A percentile compares a stretch with the other conserved stretches of the same genome.
Conservation (phyloP, 1,140 invertebrate species). For the Metaphire vulgaris region DNA sequence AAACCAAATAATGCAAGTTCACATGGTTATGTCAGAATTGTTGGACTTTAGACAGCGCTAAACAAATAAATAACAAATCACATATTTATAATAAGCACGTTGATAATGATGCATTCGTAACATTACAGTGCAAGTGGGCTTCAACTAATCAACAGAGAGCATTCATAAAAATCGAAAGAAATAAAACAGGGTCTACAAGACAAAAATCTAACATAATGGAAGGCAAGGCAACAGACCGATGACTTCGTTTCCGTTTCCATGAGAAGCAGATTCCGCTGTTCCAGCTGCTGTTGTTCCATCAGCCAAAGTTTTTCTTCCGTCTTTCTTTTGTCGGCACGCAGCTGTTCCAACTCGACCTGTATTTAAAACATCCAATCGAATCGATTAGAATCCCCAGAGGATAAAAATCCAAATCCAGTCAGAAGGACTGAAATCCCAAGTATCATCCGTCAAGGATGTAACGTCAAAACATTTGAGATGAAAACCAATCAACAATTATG, state of each 20-base stretch:
- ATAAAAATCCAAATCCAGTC: too few relatives aligned
- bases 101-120: neutral
- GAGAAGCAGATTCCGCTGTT: conserved; percentile 34
- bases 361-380: too few relatives aligned
- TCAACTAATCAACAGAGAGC: neutral
- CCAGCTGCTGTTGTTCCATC: conserved; percentile 37
- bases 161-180: neutral
- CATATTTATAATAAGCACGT: neutral
- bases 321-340: conserved; percentile 38
- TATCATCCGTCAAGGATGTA: too few relatives aligned
- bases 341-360: conserved; percentile 42
- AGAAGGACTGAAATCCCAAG: too few relatives aligned
- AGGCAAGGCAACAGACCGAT: conserved; percentile 34
- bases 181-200: too few relatives aligned
- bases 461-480: too few relatives aligned
- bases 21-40: too few relatives aligned
- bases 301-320: conserved; percentile 37
- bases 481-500: too few relatives aligned
- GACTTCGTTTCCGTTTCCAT: conserved; percentile 39
- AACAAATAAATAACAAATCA: neutral
- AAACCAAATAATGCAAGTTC: too few relatives aligned
- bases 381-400: too few relatives aligned
- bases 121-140: neutral
- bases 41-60: neutral
- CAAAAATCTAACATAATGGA: too few relatives aligned